These are phyloP conservation scores for Syrmaticus mikado DNA, from an alignment of 2,113 vertebrate species.

Conservation along the genomic window DNA sequence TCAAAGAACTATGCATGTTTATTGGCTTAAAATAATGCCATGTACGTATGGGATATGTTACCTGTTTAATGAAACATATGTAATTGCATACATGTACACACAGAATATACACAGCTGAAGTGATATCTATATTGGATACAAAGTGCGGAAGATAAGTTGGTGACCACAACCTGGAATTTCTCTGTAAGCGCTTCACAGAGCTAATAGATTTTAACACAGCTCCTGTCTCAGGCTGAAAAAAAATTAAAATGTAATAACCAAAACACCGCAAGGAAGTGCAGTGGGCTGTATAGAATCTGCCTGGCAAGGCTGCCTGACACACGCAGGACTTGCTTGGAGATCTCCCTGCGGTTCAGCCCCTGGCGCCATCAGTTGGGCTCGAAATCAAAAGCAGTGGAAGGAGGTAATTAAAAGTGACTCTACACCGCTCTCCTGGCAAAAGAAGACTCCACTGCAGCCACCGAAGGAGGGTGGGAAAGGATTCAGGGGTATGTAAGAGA, in stretches of 20 bases:
- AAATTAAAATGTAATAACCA: constrained; percentile 31
- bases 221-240: constrained; percentile 14
- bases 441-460: constrained; percentile 48
- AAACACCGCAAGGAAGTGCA: constrained; percentile 44
- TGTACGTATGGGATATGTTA: neutral
- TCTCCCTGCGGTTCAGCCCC: constrained; percentile 76
- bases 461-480: constrained; percentile 54
- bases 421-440: constrained; percentile 61
- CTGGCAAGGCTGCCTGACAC: constrained; percentile 55
- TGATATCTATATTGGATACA: neutral
- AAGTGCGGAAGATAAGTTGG: neutral
- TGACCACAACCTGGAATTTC: neutral
- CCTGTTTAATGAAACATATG: neutral
- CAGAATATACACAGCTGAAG: neutral
- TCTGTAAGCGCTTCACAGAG: neutral
- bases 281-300: constrained; percentile 48
- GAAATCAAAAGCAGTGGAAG: constrained; percentile 73
- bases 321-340: constrained; percentile 49
- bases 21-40: constrained; percentile 16
- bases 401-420: constrained; percentile 74
- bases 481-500: constrained; percentile 46
- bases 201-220: constrained; percentile 40
- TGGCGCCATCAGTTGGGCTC: constrained; percentile 80
- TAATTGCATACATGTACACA: neutral
- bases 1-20: neutral